Conservation (phyloP, 2,113 vertebrate genomes). For the Callorhinus ursinus region DNA sequence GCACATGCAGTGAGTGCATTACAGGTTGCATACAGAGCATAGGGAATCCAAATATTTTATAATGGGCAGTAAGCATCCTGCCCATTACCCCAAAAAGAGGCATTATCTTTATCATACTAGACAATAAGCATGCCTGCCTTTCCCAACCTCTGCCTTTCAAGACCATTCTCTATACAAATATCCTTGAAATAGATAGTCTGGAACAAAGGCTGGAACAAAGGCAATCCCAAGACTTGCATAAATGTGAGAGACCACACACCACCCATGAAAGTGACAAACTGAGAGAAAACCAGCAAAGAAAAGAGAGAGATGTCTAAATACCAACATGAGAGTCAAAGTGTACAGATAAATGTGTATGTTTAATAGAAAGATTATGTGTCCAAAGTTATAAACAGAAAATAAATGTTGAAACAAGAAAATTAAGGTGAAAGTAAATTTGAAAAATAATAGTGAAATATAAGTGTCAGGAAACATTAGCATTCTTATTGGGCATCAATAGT, state of each 20-base stretch:
- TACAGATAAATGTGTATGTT: background rate
- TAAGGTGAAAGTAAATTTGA: background rate
- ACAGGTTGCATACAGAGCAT: background rate
- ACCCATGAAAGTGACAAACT: background rate
- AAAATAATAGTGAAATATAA: background rate
- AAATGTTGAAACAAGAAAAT: conserved; percentile 14
- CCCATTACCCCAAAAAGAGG: background rate
- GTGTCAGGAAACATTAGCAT: background rate
- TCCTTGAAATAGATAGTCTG: background rate
- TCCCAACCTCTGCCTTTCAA: background rate
- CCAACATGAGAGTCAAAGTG: background rate
- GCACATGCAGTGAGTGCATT: background rate
- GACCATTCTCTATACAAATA: background rate
- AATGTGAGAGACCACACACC: background rate
- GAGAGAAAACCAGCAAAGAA: background rate
- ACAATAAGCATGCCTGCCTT: background rate
- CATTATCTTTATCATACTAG: background rate
- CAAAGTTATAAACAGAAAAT: conserved; percentile 31
- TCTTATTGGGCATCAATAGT: background rate
- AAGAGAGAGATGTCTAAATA: background rate
- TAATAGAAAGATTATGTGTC: background rate
- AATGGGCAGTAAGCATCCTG: background rate
- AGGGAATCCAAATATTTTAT: background rate
- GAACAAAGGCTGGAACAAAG: conserved; percentile 20
- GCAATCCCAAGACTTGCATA: background rate